phyloP scores from a whole-genome alignment of 2,797 vertebrate genomes.

The Xiphorhynchus erythropygius region DNA sequence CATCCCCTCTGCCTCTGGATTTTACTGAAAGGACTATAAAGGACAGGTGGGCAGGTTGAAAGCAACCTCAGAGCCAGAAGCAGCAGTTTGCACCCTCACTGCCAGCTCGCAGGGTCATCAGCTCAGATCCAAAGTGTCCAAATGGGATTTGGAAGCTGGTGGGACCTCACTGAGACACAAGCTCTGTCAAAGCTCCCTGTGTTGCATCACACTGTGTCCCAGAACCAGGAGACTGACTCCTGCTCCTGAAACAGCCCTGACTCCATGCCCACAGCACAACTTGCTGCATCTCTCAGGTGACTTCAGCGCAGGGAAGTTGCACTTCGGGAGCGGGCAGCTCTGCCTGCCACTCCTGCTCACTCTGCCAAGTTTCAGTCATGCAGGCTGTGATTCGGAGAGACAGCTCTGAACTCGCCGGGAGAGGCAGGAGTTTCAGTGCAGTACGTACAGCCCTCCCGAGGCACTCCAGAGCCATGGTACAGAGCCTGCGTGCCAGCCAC shows the following conservation, averaged over 20 bases:
- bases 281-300: rapidly evolving
- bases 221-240: background rate
- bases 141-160: background rate
- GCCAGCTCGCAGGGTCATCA: background rate
- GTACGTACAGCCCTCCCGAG: background rate
- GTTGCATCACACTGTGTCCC: rapidly evolving
- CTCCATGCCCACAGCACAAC: rapidly evolving
- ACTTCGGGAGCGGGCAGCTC: rapidly evolving
- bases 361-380: background rate
- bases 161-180: background rate
- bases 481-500: background rate
- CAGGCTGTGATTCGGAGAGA: background rate
- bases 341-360: rapidly evolving
- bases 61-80: background rate
- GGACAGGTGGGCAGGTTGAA: background rate
- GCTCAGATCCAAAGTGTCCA: background rate
- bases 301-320: rapidly evolving
- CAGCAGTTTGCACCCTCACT: background rate
- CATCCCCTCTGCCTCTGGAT: background rate
- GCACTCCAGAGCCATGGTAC: rapidly evolving
- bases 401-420: background rate
- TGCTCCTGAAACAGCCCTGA: background rate
- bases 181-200: rapidly evolving
- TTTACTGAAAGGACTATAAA: background rate
- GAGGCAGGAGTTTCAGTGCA: background rate